Conservation (phyloP, 2,888 invertebrate species). For the Drosophila nigricruria region DNA sequence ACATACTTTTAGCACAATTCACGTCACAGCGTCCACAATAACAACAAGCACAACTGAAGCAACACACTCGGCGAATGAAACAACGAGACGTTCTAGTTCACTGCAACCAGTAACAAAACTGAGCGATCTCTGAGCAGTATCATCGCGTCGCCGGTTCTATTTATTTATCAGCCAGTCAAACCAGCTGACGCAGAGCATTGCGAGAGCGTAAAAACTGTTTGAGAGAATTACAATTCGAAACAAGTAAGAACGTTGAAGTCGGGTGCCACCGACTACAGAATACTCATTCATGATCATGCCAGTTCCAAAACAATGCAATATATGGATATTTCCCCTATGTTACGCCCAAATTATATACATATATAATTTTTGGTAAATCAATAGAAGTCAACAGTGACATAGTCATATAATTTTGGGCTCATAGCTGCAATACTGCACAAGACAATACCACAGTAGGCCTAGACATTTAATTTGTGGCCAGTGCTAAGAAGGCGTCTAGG, state of each 20-base stretch:
- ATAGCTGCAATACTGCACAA: too few species aligned
- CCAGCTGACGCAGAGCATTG: conserved; percentile 6
- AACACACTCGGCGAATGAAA: conserved; percentile 1
- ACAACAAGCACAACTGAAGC: conserved; percentile 16
- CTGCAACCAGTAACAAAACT: conserved; percentile 47
- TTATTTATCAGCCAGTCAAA: conserved; percentile 23
- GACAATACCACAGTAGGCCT: too few species aligned
- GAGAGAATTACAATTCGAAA: not conserved
- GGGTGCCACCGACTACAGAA: not conserved
- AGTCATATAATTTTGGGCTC: too few species aligned
- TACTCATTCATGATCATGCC: too few species aligned
- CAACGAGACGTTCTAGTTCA: conserved; percentile 32
- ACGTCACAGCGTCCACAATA: conserved; percentile 16
- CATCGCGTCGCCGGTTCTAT: conserved; percentile 40
- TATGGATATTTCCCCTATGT: too few species aligned
- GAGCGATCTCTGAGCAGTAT: conserved; percentile 24
- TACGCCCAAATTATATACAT: too few species aligned
- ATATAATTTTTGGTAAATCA: too few species aligned
- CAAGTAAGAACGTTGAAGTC: not conserved
- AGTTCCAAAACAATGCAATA: too few species aligned
- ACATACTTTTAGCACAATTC: conserved; percentile 53
- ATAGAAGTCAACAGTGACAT: too few species aligned
- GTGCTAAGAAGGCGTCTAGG: too few species aligned
- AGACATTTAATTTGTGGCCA: too few species aligned
- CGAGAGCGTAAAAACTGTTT: not conserved